Conservation (phyloP, 2,113 vertebrate species). For the Numida meleagris region DNA sequence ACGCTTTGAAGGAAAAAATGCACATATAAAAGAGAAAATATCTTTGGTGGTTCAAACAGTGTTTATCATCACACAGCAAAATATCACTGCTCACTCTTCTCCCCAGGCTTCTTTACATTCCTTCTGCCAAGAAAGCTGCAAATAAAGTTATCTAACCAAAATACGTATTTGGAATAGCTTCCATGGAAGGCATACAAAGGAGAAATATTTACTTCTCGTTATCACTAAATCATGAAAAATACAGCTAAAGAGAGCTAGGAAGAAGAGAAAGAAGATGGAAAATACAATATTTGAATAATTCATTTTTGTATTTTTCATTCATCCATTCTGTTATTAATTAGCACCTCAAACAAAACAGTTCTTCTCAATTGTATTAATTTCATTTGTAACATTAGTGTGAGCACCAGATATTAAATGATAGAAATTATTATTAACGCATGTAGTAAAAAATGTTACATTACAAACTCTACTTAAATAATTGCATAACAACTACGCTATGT, state of each 20-base stretch:
- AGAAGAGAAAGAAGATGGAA: not conserved
- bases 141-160: constrained; percentile 25
- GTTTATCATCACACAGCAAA: not conserved
- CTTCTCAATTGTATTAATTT: constrained; percentile 23
- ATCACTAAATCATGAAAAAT: not conserved
- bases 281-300: not conserved
- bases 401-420: not conserved
- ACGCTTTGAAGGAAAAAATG: not conserved
- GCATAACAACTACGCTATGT: not conserved
- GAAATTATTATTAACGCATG: not conserved
- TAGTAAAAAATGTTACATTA: not conserved
- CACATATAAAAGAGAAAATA: not conserved
- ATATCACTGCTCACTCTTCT: not conserved
- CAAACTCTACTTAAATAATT: not conserved
- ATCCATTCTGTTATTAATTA: constrained; percentile 29
- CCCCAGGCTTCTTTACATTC: not conserved
- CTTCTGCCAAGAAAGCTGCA: not conserved
- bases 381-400: constrained; percentile 12
- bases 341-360: constrained; percentile 2
- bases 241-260: not conserved
- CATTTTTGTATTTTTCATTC: constrained; percentile 10
- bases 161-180: not conserved
- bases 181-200: not conserved
- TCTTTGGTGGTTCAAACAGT: not conserved
- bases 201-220: not conserved